Conservation (phyloP, 2,797 vertebrate genomes). For the Gallirallus australis region DNA sequence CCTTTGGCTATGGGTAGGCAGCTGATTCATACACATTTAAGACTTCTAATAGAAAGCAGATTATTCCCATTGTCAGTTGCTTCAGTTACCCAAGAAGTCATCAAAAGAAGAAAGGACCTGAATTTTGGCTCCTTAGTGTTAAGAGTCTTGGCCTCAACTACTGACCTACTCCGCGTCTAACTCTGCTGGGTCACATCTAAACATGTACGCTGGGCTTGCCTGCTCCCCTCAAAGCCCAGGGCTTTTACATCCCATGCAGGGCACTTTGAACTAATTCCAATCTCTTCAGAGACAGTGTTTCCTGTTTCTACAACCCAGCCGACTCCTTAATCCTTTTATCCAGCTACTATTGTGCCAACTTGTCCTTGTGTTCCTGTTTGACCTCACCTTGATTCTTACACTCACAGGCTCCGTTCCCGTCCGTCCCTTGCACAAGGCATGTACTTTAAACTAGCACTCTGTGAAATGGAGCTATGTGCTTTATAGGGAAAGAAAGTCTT, state of each 20-base stretch:
- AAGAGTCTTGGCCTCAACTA: rapidly evolving
- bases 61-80: rapidly evolving
- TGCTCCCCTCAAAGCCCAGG: not conserved
- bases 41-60: not conserved
- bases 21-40: not conserved
- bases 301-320: conserved; percentile 15
- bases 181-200: not conserved
- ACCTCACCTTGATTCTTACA: not conserved
- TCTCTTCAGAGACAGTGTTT: not conserved
- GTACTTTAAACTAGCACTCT: not conserved
- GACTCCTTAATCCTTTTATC: conserved; percentile 52
- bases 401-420: rapidly evolving
- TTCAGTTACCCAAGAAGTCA: not conserved
- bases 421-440: not conserved
- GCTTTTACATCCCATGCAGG: conserved; percentile 12
- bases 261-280: conserved; percentile 41
- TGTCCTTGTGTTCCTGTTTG: not conserved
- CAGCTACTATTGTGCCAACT: not conserved
- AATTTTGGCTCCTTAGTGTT: not conserved
- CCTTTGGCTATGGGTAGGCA: not conserved
- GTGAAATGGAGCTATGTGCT: not conserved
- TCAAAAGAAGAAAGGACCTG: not conserved
- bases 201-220: not conserved
- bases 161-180: not conserved
- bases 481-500: not conserved